Conservation (phyloP, 1,140 invertebrate genomes). For the Drosophila pruinosa region DNA sequence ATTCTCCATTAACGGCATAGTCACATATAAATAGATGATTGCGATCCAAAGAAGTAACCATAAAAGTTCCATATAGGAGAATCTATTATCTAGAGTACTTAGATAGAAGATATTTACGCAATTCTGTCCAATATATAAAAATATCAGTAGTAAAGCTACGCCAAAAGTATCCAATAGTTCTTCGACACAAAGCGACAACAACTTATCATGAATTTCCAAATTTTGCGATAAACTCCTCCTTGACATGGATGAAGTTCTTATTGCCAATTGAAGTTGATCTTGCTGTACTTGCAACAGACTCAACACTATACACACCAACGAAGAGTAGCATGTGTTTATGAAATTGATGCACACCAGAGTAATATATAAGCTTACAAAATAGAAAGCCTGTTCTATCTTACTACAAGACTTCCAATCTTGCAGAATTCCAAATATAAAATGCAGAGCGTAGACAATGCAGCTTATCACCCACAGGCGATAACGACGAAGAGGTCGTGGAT, state of each 20-base stretch:
- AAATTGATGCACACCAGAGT: constrained; percentile 3
- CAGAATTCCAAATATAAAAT: not conserved
- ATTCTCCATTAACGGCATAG: constrained; percentile 1
- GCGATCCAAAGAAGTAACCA: not conserved
- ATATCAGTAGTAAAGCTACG: not conserved
- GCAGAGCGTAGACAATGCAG: not conserved
- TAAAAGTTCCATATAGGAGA: not conserved
- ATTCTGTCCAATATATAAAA: constrained; percentile 2
- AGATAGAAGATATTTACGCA: constrained; percentile 9
- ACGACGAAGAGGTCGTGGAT: not conserved
- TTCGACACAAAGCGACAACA: constrained; percentile 1
- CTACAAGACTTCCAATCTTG: not conserved
- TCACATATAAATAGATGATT: not conserved
- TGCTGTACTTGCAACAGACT: not conserved
- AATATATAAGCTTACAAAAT: not conserved
- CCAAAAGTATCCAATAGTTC: constrained; percentile 4
- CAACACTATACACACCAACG: not conserved
- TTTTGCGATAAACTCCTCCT: not conserved
- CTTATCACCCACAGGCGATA: constrained; percentile 20
- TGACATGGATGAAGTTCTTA: not conserved
- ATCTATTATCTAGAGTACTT: not conserved
- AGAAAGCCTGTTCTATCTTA: not conserved
- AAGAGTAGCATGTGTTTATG: constrained; percentile 2
- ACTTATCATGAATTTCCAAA: constrained; percentile 2
- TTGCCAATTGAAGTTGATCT: not conserved